Evolutionary conservation across 2,797 vertebrate species (phyloP).

Genomic region (Miichthys miiuy): DNA sequence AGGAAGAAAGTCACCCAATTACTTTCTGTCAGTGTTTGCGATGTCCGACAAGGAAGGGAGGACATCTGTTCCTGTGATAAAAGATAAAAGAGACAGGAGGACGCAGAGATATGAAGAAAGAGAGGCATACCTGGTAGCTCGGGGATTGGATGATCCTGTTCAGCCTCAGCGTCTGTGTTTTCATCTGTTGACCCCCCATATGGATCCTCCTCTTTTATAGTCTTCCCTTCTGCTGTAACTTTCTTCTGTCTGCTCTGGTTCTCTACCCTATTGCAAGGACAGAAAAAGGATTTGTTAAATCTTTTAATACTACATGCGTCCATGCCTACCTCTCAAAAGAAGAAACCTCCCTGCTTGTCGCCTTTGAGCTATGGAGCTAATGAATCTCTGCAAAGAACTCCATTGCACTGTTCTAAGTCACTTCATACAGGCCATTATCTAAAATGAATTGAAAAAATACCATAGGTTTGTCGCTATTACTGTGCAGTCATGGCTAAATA

Average conservation of each 20-base stretch:
- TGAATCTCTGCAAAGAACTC: neutral
- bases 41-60: neutral
- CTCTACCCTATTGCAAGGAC: conserved; percentile 77
- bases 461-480: neutral
- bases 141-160: conserved; percentile 87
- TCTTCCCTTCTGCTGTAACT: conserved; percentile 1
- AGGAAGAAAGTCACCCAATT: conserved; percentile 25
- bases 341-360: neutral
- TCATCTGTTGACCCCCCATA: conserved; percentile 92
- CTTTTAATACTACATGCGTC: neutral
- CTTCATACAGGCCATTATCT: neutral
- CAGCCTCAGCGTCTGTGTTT: conserved; percentile 90
- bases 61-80: conserved; percentile 1
- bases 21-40: conserved; percentile 5
- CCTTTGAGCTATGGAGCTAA: neutral
- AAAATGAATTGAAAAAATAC: neutral
- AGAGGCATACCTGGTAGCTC: conserved; percentile 87
- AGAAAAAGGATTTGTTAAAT: neutral
- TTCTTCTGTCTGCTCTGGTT: conserved; percentile 75
- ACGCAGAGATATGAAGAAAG: conserved; percentile 12
- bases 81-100: conserved; percentile 16
- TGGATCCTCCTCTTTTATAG: conserved; percentile 81
- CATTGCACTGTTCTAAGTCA: neutral
- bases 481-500: neutral
- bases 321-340: conserved; percentile 1